phyloP scores from a whole-genome alignment of 2,888 invertebrate species.

The Eumacrocentrus americanus region DNA sequence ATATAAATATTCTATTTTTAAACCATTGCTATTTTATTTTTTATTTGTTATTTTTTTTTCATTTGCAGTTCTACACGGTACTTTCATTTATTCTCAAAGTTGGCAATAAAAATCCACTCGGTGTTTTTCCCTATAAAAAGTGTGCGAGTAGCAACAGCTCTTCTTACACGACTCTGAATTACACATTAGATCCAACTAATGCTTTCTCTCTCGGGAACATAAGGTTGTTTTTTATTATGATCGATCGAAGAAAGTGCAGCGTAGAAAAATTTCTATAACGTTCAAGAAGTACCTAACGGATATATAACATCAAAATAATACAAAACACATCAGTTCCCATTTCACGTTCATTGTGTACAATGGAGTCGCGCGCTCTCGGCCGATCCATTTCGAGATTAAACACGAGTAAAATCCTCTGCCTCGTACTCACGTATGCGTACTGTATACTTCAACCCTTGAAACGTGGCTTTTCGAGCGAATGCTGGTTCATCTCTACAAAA shows the following conservation, averaged over 20 bases:
- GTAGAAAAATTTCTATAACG: too few species aligned
- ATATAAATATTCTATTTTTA: too few species aligned
- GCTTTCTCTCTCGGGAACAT: not conserved
- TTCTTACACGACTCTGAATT: not conserved
- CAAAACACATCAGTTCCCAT: too few species aligned
- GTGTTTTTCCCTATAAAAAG: not conserved
- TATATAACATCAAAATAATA: too few species aligned
- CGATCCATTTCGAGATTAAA: slow-evolving; percentile 61
- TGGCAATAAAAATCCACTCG: not conserved
- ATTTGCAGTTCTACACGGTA: slow-evolving; percentile 27
- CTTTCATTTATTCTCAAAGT: slow-evolving; percentile 11
- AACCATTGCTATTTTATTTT: too few species aligned
- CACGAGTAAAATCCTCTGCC: slow-evolving; percentile 55
- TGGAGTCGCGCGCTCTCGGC: slow-evolving; percentile 48
- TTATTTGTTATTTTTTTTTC: too few species aligned
- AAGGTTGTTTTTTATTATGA: too few species aligned
- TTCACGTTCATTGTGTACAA: slow-evolving; percentile 17
- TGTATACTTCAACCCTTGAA: not conserved
- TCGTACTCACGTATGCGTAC: not conserved
- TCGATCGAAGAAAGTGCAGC: too few species aligned
- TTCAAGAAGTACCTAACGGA: too few species aligned
- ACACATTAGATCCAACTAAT: slow-evolving; percentile 3
- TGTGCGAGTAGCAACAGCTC: slow-evolving; percentile 5
- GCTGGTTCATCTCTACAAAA: not conserved
- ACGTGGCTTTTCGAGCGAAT: not conserved